phyloP scores from a whole-genome alignment of 2,113 vertebrate genomes.

The Perccottus glenii region DNA sequence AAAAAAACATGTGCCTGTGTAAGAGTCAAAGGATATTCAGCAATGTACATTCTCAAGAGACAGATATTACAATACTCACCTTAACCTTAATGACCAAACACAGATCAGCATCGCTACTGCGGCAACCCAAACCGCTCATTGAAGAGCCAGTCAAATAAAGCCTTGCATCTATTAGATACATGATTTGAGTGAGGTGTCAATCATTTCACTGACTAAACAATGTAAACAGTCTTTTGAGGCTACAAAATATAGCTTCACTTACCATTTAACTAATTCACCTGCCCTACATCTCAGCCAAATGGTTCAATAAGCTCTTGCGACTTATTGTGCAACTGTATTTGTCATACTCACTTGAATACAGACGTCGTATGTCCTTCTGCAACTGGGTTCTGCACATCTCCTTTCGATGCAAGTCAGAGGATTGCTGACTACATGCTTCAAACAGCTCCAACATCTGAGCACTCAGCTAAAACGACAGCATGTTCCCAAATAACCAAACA shows the following conservation, averaged over 20 bases:
- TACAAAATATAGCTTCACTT: too few relatives aligned
- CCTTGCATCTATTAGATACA: slow-evolving; percentile 77
- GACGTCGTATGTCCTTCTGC: slow-evolving; percentile 86
- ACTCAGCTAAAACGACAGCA: slow-evolving; percentile 83
- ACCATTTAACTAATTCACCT: too few relatives aligned
- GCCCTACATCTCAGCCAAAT: not conserved
- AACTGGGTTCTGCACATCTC: slow-evolving; percentile 85
- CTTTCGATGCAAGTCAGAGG: slow-evolving; percentile 87
- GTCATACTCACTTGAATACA: slow-evolving; percentile 61
- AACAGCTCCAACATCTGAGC: slow-evolving; percentile 89
- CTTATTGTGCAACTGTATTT: not conserved
- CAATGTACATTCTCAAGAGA: not conserved
- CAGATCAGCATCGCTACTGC: slow-evolving; percentile 93
- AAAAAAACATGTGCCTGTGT: not conserved
- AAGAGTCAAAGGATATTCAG: not conserved
- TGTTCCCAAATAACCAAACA: slow-evolving; percentile 1
- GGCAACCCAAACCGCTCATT: slow-evolving; percentile 91
- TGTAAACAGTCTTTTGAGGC: too few relatives aligned
- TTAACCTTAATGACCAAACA: slow-evolving; percentile 87
- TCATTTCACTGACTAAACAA: not conserved
- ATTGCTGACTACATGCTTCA: slow-evolving; percentile 86
- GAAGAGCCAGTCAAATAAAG: slow-evolving; percentile 94
- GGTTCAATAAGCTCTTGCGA: not conserved
- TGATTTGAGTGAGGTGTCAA: not conserved
- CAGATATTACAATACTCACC: slow-evolving; percentile 77